Evolutionary conservation across 2,113 vertebrate genomes (phyloP).

Genomic region (Pelvicachromis taeniatus): DNA sequence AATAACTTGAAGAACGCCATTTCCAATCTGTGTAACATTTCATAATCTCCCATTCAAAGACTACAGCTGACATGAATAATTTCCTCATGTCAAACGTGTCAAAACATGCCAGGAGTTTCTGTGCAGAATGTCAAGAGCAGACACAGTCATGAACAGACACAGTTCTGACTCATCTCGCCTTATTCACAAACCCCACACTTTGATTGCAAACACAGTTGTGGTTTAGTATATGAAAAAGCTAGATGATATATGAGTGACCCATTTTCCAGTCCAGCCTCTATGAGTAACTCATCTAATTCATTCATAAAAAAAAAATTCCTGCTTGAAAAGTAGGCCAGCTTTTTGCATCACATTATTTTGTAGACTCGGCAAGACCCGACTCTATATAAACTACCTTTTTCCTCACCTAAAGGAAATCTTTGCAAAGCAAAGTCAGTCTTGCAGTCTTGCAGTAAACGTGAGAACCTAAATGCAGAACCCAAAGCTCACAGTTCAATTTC

Average conservation of each 20-base stretch:
- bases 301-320: background rate
- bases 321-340: background rate
- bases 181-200: background rate
- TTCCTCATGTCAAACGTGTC: background rate
- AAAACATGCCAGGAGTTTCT: background rate
- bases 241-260: slow-evolving; percentile 15
- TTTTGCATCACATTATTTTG: background rate
- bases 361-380: background rate
- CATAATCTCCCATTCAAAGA: background rate
- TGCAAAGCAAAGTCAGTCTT: background rate
- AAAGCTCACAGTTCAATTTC: background rate
- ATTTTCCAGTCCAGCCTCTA: background rate
- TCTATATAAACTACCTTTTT: accelerated
- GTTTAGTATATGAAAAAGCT: background rate
- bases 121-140: background rate
- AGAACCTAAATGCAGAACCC: background rate
- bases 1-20: background rate
- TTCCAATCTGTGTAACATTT: background rate
- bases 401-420: too few species aligned
- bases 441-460: background rate
- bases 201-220: background rate
- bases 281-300: background rate
- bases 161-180: background rate
- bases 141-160: background rate
- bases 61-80: background rate